Percentiles rank a stretch among this genome's conserved stretches.
These are phyloP conservation scores for Sebastes fasciatus DNA, from an alignment of 2,113 vertebrate species.

Conservation along the genomic window DNA sequence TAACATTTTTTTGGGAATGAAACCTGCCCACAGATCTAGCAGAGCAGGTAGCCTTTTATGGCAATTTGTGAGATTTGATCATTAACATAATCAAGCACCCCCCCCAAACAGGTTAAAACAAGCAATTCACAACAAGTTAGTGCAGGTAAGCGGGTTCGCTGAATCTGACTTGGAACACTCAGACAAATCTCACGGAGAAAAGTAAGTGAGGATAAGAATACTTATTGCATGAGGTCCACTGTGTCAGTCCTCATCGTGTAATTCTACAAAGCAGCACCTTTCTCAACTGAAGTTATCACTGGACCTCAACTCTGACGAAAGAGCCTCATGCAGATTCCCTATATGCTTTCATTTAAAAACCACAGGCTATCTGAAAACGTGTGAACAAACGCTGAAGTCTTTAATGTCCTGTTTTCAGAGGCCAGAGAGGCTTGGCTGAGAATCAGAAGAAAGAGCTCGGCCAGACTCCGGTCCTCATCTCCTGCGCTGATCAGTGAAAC, in stretches of 20 bases:
- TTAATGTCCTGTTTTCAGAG: conserved; percentile 86
- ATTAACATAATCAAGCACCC: neutral
- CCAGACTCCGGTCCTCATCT: conserved; percentile 96
- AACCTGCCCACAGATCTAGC: too few relatives aligned
- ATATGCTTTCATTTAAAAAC: neutral
- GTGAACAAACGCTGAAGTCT: neutral
- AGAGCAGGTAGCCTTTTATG: neutral
- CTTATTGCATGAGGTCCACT: neutral
- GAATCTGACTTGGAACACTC: neutral
- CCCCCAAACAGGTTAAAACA: neutral
- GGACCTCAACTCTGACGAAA: neutral
- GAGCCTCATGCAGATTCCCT: neutral
- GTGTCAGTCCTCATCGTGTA: neutral
- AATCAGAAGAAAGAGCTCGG: conserved; percentile 96
- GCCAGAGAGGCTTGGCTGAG: conserved; percentile 90
- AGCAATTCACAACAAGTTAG: neutral
- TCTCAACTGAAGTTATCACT: neutral
- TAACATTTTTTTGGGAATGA: too few relatives aligned
- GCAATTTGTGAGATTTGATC: neutral
- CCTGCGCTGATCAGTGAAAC: conserved; percentile 98
- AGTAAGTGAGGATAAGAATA: neutral
- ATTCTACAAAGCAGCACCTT: neutral
- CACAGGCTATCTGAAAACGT: too few relatives aligned
- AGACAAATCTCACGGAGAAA: neutral
- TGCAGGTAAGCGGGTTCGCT: neutral